A percentile compares a stretch with the other conserved stretches of the same genome.
phyloP scores from a whole-genome alignment of 2,113 vertebrate species.

The Gobiocypris rarus region DNA sequence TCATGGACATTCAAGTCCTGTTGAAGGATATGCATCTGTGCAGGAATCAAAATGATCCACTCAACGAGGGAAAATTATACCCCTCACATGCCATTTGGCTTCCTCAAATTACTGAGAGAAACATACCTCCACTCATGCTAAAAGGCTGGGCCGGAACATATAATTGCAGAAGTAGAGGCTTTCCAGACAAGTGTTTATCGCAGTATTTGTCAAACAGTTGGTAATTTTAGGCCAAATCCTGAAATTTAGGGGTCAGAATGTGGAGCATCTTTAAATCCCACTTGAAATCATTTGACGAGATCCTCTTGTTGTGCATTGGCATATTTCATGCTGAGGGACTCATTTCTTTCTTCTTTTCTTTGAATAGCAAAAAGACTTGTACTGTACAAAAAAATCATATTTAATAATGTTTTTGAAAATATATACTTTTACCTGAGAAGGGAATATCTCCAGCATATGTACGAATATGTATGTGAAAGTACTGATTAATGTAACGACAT shows the following conservation, averaged over 20 bases:
- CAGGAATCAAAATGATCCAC: constrained; percentile 30
- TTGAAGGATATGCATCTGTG: constrained; percentile 29
- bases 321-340: too few species aligned
- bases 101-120: constrained; percentile 37
- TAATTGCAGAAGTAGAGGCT: constrained; percentile 38
- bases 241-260: constrained; percentile 11
- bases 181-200: constrained; percentile 12
- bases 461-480: too few species aligned
- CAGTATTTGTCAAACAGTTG: constrained; percentile 10
- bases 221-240: constrained; percentile 31
- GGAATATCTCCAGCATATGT: too few species aligned
- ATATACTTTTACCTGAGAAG: too few species aligned
- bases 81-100: constrained; percentile 29
- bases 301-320: too few species aligned
- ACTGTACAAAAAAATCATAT: too few species aligned
- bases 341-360: too few species aligned
- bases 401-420: too few species aligned
- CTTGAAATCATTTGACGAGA: neutral
- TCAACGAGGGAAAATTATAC: constrained; percentile 37
- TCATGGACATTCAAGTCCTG: constrained; percentile 35
- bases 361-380: neutral
- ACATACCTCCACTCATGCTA: constrained; percentile 24
- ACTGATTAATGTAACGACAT: too few species aligned
- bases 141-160: constrained; percentile 33
- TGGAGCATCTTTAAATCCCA: neutral